Base-by-base conservation (phyloP, 2,113 vertebrate genomes). In the Chlamydotis undulata region DNA sequence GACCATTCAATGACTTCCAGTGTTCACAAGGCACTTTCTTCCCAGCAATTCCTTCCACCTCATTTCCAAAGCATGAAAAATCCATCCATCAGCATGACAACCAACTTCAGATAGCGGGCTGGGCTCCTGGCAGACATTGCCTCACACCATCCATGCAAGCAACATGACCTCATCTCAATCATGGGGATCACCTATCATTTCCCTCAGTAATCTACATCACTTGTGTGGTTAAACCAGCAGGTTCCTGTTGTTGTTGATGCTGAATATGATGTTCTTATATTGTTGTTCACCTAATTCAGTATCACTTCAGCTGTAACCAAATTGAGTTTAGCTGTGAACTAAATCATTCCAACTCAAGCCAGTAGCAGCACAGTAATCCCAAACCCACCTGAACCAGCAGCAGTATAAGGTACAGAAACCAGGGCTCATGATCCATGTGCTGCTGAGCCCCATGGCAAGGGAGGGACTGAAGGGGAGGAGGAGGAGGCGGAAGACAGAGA, bases 41-140 rank as follows among this genome's bases (percentile, higher is more conserved):
- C 37, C 37, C 37, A 28, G n/a, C 35, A 89, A 77, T 68, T 68
- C 26, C 33, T 78, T 89, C 57, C 28, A 43, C 19, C 19, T 87
- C 15, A 43, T 70, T 93, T 83, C 86, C 65, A 87, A 69, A 67
- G 43, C 33, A 91, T 64, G n/a, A 57, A 94, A 76, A 77, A 79
- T 12, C 78, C 5, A 3, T 57, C 55, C 26, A 53, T 50, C 22
- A 3, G 22, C 17, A 23, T 19, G 59, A 33, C 19, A 69, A 80
- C 8, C 18, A 49, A 9, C 15, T 68, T 76, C 57, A 83, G 71
- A 47, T 13, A 68, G 57, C 1, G 12, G 23, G 19, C 10, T 4
- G 17, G 47, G 39, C 35, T 81, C n/a, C 24, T 37, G 37, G 25
- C 52, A 59, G 24, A 45, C 31, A 26, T 1, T 39, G 37, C 70